Evolutionary conservation across 2,888 invertebrate species (phyloP).

Genomic region (Volucella inflata): DNA sequence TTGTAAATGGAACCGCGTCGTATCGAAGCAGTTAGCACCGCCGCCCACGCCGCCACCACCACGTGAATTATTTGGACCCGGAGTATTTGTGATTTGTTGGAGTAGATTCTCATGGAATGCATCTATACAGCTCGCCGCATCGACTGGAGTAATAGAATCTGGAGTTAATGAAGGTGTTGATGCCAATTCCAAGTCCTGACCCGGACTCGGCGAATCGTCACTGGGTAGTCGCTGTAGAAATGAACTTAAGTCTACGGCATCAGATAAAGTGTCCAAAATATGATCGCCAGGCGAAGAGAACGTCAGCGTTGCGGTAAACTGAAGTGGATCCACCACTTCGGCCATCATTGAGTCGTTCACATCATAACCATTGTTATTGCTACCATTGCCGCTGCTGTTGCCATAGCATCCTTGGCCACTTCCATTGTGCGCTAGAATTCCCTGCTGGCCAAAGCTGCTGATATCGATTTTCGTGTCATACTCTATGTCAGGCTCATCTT

Average conservation of each 20-base stretch:
- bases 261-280: constrained; percentile 90
- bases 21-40: constrained; percentile 78
- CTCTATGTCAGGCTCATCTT: constrained; percentile 91
- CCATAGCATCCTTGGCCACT: constrained; percentile 83
- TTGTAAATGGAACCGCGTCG: constrained; percentile 80
- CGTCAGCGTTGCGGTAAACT: constrained; percentile 92
- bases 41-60: constrained; percentile 64
- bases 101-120: constrained; percentile 91
- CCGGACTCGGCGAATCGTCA: constrained; percentile 85
- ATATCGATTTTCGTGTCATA: constrained; percentile 90
- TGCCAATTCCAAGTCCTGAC: constrained; percentile 88
- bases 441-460: constrained; percentile 81
- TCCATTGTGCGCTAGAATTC: constrained; percentile 83
- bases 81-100: constrained; percentile 84
- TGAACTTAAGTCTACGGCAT: constrained; percentile 90
- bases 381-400: constrained; percentile 82
- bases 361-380: constrained; percentile 84
- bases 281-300: constrained; percentile 92
- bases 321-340: constrained; percentile 90
- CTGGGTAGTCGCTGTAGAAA: constrained; percentile 89
- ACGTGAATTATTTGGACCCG: constrained; percentile 51
- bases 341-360: constrained; percentile 89
- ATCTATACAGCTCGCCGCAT: constrained; percentile 86
- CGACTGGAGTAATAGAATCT: constrained; percentile 85
- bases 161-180: constrained; percentile 90